phyloP scores from a whole-genome alignment of 2,113 vertebrate species.

The Hippoglossus stenolepis region DNA sequence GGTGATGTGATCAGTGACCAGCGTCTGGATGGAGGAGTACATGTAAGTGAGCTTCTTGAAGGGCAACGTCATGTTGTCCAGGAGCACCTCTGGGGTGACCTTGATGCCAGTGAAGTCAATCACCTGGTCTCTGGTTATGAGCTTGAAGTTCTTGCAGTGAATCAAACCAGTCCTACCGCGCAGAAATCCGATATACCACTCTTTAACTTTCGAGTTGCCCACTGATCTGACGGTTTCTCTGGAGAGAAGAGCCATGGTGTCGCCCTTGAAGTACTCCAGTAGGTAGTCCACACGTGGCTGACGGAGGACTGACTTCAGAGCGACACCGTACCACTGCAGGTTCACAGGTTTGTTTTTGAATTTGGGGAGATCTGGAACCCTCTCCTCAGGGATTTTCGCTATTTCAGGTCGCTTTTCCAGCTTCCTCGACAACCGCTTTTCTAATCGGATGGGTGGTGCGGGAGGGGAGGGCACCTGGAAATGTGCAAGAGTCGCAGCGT shows the following conservation, averaged over 20 bases:
- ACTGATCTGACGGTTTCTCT: slow-evolving; percentile 90
- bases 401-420: slow-evolving; percentile 80
- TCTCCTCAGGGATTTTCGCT: slow-evolving; percentile 76
- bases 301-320: slow-evolving; percentile 91
- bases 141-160: slow-evolving; percentile 93
- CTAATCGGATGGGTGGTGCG: slow-evolving; percentile 85
- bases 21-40: slow-evolving; percentile 91
- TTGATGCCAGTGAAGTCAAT: slow-evolving; percentile 85
- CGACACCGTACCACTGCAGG: slow-evolving; percentile 87
- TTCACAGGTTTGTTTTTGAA: slow-evolving; percentile 87
- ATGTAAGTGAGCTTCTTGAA: slow-evolving; percentile 96
- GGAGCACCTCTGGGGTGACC: slow-evolving; percentile 85
- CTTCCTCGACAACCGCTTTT: slow-evolving; percentile 72
- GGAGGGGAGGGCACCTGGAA: slow-evolving; percentile 88
- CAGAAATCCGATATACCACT: slow-evolving; percentile 94
- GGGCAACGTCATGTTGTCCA: slow-evolving; percentile 90
- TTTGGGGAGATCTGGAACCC: slow-evolving; percentile 80
- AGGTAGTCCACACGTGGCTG: slow-evolving; percentile 92
- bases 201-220: slow-evolving; percentile 93
- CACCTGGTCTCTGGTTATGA: slow-evolving; percentile 91
- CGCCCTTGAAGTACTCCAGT: slow-evolving; percentile 97
- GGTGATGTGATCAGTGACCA: slow-evolving; percentile 89
- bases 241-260: slow-evolving; percentile 92
- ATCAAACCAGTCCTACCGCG: slow-evolving; percentile 91
- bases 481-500: slow-evolving; percentile 71